Percentiles rank a stretch among this genome's conserved stretches.
Conservation (phyloP, 2,888 invertebrate species). For the Leptinotarsa peninsularis region DNA sequence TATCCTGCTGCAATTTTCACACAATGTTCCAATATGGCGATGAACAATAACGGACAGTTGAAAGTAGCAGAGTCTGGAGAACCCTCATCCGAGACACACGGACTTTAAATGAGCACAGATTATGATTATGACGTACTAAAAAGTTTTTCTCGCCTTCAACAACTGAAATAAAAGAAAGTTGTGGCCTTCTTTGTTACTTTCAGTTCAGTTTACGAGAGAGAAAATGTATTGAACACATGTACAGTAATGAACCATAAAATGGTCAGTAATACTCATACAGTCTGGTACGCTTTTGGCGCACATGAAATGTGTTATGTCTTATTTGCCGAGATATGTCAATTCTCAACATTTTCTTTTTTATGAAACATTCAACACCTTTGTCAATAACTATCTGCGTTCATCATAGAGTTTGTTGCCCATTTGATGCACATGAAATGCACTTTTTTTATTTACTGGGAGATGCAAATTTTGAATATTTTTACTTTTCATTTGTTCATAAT, state of each 20-base stretch:
- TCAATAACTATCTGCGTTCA: too few relatives aligned
- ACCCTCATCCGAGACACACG: conserved; percentile 44
- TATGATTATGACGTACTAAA: conserved; percentile 60
- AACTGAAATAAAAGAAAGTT: conserved; percentile 46
- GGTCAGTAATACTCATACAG: background rate
- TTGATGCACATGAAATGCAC: too few relatives aligned
- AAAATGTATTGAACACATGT: background rate
- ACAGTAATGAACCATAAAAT: background rate
- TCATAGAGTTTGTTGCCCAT: too few relatives aligned
- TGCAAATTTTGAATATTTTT: too few relatives aligned
- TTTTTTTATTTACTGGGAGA: too few relatives aligned
- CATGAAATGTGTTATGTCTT: background rate
- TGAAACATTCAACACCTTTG: too few relatives aligned
- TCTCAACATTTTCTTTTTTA: background rate
- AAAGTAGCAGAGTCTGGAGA: conserved; percentile 36
- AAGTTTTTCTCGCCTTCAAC: conserved; percentile 44
- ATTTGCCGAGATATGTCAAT: background rate
- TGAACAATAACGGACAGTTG: conserved; percentile 44
- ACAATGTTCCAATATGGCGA: conserved; percentile 43
- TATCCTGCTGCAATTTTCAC: conserved; percentile 21
- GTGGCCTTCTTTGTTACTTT: conserved; percentile 18
- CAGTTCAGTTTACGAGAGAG: background rate
- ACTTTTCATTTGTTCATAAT: too few relatives aligned
- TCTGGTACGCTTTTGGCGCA: background rate
- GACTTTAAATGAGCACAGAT: conserved; percentile 59